Percentiles rank a stretch among this genome's conserved stretches.
Conservation (phyloP, 1,140 invertebrate genomes). For the Ladona fulva region DNA sequence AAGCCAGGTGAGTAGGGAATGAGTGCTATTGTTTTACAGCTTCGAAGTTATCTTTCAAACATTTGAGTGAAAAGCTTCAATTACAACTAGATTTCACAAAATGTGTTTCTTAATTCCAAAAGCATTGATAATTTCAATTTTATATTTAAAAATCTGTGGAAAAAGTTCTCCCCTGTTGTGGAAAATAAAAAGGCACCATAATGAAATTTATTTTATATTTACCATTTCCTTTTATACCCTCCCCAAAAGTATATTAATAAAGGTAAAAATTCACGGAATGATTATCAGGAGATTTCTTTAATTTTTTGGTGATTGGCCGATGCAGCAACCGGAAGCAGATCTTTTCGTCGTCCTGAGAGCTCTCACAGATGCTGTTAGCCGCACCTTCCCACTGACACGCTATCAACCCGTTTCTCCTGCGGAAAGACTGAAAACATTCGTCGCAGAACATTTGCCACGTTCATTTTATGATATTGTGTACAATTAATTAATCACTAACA, state of each 20-base stretch:
- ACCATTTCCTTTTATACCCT: too few relatives aligned
- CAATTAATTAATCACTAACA: constrained; percentile 27
- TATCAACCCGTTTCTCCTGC: constrained; percentile 66
- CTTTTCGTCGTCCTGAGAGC: constrained; percentile 58
- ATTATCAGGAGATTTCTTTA: too few relatives aligned
- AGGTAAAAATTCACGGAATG: too few relatives aligned
- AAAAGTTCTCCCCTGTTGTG: too few relatives aligned
- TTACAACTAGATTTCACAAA: background rate
- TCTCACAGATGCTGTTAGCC: constrained; percentile 60
- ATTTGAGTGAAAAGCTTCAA: background rate
- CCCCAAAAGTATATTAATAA: too few relatives aligned
- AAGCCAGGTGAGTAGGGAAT: constrained; percentile 41
- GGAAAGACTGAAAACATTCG: constrained; percentile 65
- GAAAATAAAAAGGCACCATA: too few relatives aligned
- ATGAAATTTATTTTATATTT: too few relatives aligned
- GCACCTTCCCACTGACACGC: constrained; percentile 66
- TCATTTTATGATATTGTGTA: constrained; percentile 64
- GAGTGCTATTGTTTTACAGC: constrained; percentile 11
- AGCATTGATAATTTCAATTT: too few relatives aligned
- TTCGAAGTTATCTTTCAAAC: constrained; percentile 7
- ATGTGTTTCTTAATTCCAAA: too few relatives aligned
- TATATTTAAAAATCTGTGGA: too few relatives aligned
- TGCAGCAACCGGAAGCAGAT: constrained; percentile 49
- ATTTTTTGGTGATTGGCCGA: background rate
- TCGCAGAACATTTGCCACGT: constrained; percentile 65